These are phyloP conservation scores for Sinhomidia bicolor DNA, from an alignment of 2,888 invertebrate species.

Conservation along the genomic window DNA sequence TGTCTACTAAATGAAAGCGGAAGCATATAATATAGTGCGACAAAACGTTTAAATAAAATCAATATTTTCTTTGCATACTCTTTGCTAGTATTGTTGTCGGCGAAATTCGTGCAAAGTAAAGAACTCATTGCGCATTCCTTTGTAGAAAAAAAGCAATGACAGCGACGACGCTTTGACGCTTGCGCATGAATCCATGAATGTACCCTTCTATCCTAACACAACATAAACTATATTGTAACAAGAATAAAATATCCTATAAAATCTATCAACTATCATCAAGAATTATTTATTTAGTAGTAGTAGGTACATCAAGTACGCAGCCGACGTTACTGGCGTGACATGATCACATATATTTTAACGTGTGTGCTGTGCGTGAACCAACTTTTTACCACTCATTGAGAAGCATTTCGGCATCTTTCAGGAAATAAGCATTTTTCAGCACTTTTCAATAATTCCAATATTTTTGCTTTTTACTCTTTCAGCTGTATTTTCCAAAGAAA, in stretches of 20 bases:
- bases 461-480: not conserved
- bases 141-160: constrained; percentile 16
- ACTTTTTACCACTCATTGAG: not conserved
- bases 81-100: not conserved
- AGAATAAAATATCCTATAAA: too few species aligned
- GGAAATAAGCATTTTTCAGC: constrained; percentile 6
- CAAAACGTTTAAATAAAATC: not conserved
- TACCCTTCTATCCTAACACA: constrained; percentile 16
- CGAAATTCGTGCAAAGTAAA: constrained; percentile 3
- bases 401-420: not conserved
- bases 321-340: not conserved
- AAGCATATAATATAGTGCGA: not conserved
- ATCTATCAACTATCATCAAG: too few species aligned
- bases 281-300: too few species aligned
- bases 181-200: too few species aligned
- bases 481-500: not conserved
- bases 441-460: constrained; percentile 12
- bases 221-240: constrained; percentile 1
- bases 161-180: not conserved
- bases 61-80: not conserved
- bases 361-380: too few species aligned
- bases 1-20: not conserved
- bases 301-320: too few species aligned
- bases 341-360: not conserved
- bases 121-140: constrained; percentile 42